Conservation (phyloP, 2,797 vertebrate genomes). For the Phrynocephalus vlangalii region DNA sequence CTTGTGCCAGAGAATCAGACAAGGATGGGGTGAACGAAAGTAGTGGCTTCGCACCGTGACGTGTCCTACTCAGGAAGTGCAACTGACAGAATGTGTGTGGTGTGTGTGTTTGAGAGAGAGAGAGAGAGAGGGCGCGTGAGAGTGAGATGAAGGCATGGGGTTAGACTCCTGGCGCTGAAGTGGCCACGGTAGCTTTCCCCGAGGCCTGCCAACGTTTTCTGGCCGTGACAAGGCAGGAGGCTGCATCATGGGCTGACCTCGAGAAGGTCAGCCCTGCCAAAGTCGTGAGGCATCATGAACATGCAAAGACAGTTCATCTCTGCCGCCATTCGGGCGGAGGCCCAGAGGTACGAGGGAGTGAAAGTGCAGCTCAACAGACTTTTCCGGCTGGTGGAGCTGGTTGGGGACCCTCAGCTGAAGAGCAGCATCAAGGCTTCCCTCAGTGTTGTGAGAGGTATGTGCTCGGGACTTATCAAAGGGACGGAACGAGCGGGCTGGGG, state of each 20-base stretch:
- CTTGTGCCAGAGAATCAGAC: constrained; percentile 29
- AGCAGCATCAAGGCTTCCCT: constrained; percentile 84
- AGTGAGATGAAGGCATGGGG: neutral
- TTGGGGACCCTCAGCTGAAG: constrained; percentile 82
- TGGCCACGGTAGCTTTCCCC: constrained; percentile 23
- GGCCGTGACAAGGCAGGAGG: neutral
- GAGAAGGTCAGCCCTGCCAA: neutral
- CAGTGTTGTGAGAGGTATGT: constrained; percentile 85
- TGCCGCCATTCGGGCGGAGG: constrained; percentile 85
- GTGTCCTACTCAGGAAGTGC: constrained; percentile 70
- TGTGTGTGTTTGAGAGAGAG: constrained; percentile 52
- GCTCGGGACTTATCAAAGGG: neutral
- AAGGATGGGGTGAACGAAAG: constrained; percentile 3
- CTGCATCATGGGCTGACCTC: constrained; percentile 14
- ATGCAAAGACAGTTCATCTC: constrained; percentile 75
- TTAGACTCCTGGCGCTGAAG: neutral
- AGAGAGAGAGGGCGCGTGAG: constrained; percentile 33
- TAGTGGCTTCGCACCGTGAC: constrained; percentile 68
- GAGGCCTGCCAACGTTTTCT: neutral
- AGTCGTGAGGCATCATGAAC: constrained; percentile 66
- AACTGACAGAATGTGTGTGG: constrained; percentile 42
- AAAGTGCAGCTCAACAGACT: constrained; percentile 83
- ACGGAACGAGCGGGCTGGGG: too few relatives aligned
- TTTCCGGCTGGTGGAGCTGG: constrained; percentile 83
- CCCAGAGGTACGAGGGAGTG: constrained; percentile 84